Base-by-base conservation (phyloP, 2,888 invertebrate genomes). In the Dascillus cervinus region DNA sequence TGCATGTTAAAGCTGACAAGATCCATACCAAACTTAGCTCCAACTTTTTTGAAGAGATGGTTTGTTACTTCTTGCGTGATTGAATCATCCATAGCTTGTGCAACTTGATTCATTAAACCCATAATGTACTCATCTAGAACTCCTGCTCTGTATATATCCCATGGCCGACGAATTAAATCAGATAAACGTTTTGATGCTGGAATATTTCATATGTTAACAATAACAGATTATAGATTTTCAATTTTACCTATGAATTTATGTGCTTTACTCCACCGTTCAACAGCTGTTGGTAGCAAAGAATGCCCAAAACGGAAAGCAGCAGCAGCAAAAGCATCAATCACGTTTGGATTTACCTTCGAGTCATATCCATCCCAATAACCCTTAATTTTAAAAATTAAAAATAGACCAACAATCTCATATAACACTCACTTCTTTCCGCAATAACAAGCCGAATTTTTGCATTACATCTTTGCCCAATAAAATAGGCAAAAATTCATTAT, bases 31-130 rank as follows among this genome's bases (percentile, higher is more conserved):
- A 83, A 86, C 33, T 82, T 68, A n/a, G 59, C 60, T 3, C 62
- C 65, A 10, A 77, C 78, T 62, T 86, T 86, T 65, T 90, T 90
- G 67, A 92, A 91, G 32, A 91, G 68, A 64, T 90, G 89, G 66
- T 91, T 91, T 19, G 91, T 91, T 1, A 91, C 89, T 73, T 90
- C 77, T 52, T 79, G 79, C 0, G 91, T 91, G 44, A 92, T 88
- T 1, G 89, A 90, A 60, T 91, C 90, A 60, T 92, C 92, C 87
- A 91, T 90, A 55, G 90, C 89, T 64, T 91, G 90, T 2, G 91
- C 89, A 11, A 90, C 89, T 70, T 92, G 91, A 63, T 91, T 91
- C 81, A 89, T 84, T 42, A 91, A 67, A 19, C 91, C 91, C 85
- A 90, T 88, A 17, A 91, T 77, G 58, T 91, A 92, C 65, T 91